A percentile compares a stretch with the other conserved stretches of the same genome.
These are phyloP conservation scores for Lithosia quadra DNA, from an alignment of 2,888 invertebrate species.

Conservation along the genomic window DNA sequence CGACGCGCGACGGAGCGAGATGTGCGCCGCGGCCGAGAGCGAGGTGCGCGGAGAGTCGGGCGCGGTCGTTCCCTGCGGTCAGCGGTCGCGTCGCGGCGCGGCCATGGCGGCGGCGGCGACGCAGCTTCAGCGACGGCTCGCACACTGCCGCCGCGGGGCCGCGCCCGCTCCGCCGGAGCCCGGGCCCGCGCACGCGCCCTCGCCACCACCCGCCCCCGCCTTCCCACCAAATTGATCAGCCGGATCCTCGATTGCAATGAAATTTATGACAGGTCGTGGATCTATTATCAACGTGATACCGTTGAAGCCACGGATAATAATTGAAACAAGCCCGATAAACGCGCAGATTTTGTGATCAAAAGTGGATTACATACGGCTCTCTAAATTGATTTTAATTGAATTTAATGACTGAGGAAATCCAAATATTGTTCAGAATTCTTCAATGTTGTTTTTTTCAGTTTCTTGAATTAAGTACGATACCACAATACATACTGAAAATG, in stretches of 20 bases:
- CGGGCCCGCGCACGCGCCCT: slow-evolving; percentile 58
- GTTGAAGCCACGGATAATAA: slow-evolving; percentile 61
- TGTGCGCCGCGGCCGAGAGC: slow-evolving; percentile 46
- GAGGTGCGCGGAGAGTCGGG: slow-evolving; percentile 59
- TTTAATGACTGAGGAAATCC: slow-evolving; percentile 1
- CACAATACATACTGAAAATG: neutral
- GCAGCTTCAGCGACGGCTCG: slow-evolving; percentile 72
- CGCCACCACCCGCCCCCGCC: slow-evolving; percentile 52
- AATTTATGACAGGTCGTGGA: slow-evolving; percentile 84
- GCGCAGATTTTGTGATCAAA: slow-evolving; percentile 57
- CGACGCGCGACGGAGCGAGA: slow-evolving; percentile 54
- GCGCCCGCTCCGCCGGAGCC: slow-evolving; percentile 57
- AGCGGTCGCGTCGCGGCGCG: slow-evolving; percentile 79
- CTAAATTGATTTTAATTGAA: slow-evolving; percentile 26
- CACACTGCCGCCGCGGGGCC: slow-evolving; percentile 78
- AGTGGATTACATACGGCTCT: slow-evolving; percentile 35
- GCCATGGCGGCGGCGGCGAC: slow-evolving; percentile 81
- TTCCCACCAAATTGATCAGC: slow-evolving; percentile 78
- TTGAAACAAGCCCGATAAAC: slow-evolving; percentile 61
- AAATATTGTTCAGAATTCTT: neutral
- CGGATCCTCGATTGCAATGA: slow-evolving; percentile 83
- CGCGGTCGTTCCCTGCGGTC: slow-evolving; percentile 74
- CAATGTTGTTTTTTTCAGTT: neutral
- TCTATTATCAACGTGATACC: slow-evolving; percentile 80
- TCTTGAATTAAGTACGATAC: neutral